phyloP scores from a whole-genome alignment of 2,888 invertebrate genomes.

The Marasmarcha lunaedactyla region DNA sequence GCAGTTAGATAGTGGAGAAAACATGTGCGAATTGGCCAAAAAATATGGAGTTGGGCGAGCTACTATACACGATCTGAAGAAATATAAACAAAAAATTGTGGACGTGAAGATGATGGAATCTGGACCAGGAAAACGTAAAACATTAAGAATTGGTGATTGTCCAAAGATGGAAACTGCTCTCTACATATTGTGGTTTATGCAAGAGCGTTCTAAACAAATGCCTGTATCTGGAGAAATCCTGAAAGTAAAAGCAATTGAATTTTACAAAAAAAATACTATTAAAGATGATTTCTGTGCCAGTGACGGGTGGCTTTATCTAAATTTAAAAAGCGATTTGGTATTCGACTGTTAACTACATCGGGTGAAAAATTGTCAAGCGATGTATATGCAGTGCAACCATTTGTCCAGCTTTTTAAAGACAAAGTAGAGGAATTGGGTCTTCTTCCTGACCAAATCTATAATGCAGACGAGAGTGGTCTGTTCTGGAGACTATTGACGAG shows the following conservation, averaged over 20 bases:
- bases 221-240: constrained; percentile 22
- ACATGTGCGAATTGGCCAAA: constrained; percentile 19
- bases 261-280: constrained; percentile 21
- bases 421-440: constrained; percentile 19
- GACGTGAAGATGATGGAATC: constrained; percentile 18
- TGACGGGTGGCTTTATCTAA: constrained; percentile 24
- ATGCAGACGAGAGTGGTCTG: constrained; percentile 20
- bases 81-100: constrained; percentile 18
- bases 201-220: constrained; percentile 19
- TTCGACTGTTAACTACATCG: constrained; percentile 18
- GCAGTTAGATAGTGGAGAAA: constrained; percentile 21
- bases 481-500: constrained; percentile 16
- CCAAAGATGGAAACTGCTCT: constrained; percentile 22
- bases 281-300: constrained; percentile 26
- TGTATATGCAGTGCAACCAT: constrained; percentile 20
- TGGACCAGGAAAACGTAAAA: constrained; percentile 22
- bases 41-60: constrained; percentile 15
- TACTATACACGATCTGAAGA: constrained; percentile 5
- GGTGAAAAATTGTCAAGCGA: constrained; percentile 19
- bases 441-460: constrained; percentile 20
- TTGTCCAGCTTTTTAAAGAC: constrained; percentile 20
- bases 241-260: constrained; percentile 22
- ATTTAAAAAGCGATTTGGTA: constrained; percentile 26
- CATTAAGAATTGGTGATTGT: constrained; percentile 20
- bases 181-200: constrained; percentile 21